Percentiles rank a stretch among this genome's conserved stretches.
Evolutionary conservation across 2,888 invertebrate species (phyloP).

Genomic region (Dilophus febrilis): DNA sequence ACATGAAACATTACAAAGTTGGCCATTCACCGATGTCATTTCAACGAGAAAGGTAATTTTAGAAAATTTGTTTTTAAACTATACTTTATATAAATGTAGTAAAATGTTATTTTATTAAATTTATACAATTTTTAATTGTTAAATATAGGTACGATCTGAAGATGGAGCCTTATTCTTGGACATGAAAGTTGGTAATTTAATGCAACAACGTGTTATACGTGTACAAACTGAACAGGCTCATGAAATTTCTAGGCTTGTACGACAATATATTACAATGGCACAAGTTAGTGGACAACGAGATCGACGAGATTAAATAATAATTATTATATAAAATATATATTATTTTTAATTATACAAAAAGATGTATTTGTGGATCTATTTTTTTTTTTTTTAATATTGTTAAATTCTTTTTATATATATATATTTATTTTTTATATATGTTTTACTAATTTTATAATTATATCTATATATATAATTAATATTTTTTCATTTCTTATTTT

Average conservation of each 20-base stretch:
- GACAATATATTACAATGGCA: conserved; percentile 91
- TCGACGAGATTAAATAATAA: conserved; percentile 2
- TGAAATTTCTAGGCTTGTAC: conserved; percentile 87
- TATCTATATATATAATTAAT: too few species aligned
- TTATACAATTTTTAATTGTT: too few species aligned
- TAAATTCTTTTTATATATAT: too few species aligned
- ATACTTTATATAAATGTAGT: background rate
- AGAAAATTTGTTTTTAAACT: too few species aligned
- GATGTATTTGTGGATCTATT: too few species aligned
- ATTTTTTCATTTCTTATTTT: too few species aligned
- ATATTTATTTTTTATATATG: too few species aligned
- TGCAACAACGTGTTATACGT: conserved; percentile 87
- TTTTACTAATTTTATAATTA: too few species aligned
- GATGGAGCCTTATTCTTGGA: conserved; percentile 85
- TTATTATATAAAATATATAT: too few species aligned
- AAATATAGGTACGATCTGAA: conserved; percentile 66
- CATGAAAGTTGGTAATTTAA: conserved; percentile 91
- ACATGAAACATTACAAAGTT: conserved; percentile 83
- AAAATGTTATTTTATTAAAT: too few species aligned
- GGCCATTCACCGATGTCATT: conserved; percentile 89
- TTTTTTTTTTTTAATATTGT: too few species aligned
- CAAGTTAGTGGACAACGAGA: conserved; percentile 26
- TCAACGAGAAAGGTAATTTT: conserved; percentile 74
- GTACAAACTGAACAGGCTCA: conserved; percentile 96
- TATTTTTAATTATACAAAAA: too few species aligned